A percentile compares a stretch with the other conserved stretches of the same genome.
phyloP scores from a whole-genome alignment of 2,113 vertebrate genomes.

The Protobothrops flavoviridis region DNA sequence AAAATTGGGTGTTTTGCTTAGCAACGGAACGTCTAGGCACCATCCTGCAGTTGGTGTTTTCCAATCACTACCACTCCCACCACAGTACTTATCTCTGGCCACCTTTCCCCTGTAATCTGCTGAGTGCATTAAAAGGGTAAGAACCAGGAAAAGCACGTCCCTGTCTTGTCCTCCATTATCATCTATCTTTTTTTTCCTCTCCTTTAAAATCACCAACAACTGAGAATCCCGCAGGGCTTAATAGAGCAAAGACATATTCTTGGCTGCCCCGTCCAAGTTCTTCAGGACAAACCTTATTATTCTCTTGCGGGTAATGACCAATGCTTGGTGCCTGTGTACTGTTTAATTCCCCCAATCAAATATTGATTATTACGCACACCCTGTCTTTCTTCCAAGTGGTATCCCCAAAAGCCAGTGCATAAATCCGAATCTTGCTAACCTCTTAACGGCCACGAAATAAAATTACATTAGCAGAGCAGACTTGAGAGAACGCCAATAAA shows the following conservation, averaged over 20 bases:
- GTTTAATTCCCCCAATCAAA: neutral
- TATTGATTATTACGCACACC: too few relatives aligned
- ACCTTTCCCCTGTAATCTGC: conserved; percentile 14
- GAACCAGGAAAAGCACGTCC: conserved; percentile 1
- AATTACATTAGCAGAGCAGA: neutral
- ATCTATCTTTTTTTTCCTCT: neutral
- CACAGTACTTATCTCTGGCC: neutral
- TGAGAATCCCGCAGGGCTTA: neutral
- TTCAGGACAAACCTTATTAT: neutral
- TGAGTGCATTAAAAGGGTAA: neutral
- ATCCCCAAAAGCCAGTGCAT: neutral
- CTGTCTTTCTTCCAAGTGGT: neutral
- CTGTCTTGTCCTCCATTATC: neutral
- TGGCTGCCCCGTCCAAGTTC: neutral
- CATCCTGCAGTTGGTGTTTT: neutral
- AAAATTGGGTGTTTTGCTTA: too few relatives aligned
- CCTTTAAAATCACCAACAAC: neutral
- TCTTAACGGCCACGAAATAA: neutral
- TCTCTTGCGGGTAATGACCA: neutral
- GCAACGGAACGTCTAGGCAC: neutral
- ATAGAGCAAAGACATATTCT: neutral
- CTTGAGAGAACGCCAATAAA: too few relatives aligned
- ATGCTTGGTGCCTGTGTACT: neutral
- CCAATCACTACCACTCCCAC: neutral
- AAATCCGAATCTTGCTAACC: neutral